Percentiles rank a stretch among this genome's conserved stretches.
Evolutionary conservation across 2,888 invertebrate genomes (phyloP).

Genomic region (Eupithecia inturbata): DNA sequence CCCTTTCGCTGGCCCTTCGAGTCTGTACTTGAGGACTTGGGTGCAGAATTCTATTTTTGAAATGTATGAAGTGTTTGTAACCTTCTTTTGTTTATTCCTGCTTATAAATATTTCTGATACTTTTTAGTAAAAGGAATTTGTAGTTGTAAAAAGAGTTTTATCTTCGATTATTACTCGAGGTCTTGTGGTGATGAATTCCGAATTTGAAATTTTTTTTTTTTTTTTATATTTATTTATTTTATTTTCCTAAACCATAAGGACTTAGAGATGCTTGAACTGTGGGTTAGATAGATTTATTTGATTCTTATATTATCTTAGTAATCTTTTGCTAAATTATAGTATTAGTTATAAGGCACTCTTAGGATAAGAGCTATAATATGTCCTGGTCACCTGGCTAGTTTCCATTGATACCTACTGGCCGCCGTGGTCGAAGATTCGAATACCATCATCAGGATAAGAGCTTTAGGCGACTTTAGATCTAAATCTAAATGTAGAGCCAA

Average conservation of each 20-base stretch:
- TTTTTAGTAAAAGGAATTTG: neutral
- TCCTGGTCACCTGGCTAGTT: too few relatives aligned
- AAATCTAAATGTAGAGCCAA: neutral
- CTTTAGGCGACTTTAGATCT: neutral
- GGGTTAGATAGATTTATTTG: neutral
- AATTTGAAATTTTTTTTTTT: neutral
- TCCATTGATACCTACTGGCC: too few relatives aligned
- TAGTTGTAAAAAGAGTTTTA: too few relatives aligned
- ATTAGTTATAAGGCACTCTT: slow-evolving; percentile 5
- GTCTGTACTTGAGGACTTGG: slow-evolving; percentile 16
- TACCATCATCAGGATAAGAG: too few relatives aligned
- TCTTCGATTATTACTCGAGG: too few relatives aligned
- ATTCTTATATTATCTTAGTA: neutral
- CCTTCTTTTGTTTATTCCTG: neutral
- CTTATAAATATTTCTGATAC: neutral
- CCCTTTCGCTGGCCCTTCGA: slow-evolving; percentile 53
- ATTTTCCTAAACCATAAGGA: neutral
- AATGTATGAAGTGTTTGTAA: neutral
- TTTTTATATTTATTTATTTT: neutral
- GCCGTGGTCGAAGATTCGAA: too few relatives aligned
- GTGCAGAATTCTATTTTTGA: neutral
- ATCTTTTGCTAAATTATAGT: neutral
- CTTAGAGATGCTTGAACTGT: neutral
- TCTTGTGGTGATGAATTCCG: neutral
- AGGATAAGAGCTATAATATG: too few relatives aligned